A percentile compares a stretch with the other conserved stretches of the same genome.
Conservation (phyloP, 2,888 invertebrate genomes). For the Leptothorax acervorum region DNA sequence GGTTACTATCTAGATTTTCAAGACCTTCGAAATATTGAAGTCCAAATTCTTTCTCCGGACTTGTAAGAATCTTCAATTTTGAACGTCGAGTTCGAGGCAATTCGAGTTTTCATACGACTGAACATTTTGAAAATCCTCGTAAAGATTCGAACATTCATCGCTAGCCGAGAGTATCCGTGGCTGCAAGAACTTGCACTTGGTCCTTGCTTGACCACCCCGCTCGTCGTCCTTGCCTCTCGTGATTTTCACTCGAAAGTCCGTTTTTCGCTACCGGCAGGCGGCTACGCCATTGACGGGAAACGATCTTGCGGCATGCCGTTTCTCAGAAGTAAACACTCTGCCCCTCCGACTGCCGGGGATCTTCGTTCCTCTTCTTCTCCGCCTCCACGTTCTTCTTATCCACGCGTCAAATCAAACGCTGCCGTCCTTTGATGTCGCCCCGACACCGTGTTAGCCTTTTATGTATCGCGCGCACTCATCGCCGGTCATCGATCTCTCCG, state of each 20-base stretch:
- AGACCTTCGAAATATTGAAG: neutral
- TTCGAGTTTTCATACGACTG: neutral
- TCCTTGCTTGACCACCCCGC: neutral
- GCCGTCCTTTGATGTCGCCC: slow-evolving; percentile 66
- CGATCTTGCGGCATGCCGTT: slow-evolving; percentile 70
- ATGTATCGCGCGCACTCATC: slow-evolving; percentile 37
- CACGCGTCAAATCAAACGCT: slow-evolving; percentile 66
- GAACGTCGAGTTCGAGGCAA: neutral
- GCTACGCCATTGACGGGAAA: slow-evolving; percentile 76
- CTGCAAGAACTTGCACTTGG: neutral
- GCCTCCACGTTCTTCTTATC: slow-evolving; percentile 58
- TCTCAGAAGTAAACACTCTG: slow-evolving; percentile 78
- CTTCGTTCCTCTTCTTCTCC: slow-evolving; percentile 62
- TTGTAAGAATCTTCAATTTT: neutral
- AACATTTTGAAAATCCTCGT: neutral
- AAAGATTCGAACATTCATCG: neutral
- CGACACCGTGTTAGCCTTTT: slow-evolving; percentile 46
- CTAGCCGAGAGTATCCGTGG: neutral
- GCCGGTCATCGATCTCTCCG: slow-evolving; percentile 40
- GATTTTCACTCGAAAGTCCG: slow-evolving; percentile 29
- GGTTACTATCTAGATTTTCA: neutral
- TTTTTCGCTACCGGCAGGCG: slow-evolving; percentile 22
- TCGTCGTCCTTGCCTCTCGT: neutral
- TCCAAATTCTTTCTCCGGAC: neutral
- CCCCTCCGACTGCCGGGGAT: slow-evolving; percentile 56